These are phyloP conservation scores for Tiliacea aurago DNA, from an alignment of 2,888 invertebrate genomes.

Conservation along the genomic window DNA sequence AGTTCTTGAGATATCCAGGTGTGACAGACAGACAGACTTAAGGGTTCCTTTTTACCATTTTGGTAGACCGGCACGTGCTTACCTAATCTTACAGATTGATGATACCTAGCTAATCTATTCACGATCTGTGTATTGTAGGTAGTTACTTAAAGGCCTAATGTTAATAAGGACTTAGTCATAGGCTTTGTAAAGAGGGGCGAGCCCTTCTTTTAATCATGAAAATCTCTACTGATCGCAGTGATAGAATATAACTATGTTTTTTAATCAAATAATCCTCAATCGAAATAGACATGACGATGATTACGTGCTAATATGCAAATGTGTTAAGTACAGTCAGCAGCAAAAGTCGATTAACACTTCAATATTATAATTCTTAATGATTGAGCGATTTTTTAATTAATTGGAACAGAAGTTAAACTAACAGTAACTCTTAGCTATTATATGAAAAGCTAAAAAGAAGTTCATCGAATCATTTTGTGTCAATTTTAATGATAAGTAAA, in stretches of 20 bases:
- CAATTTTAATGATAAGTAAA: neutral
- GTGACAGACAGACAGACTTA: no score
- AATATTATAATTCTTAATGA: neutral
- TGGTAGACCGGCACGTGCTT: no score
- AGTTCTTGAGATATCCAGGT: no score
- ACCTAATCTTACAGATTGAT: conserved; percentile 8
- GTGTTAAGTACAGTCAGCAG: neutral
- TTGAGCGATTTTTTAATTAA: neutral
- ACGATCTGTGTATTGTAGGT: neutral
- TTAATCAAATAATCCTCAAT: conserved; percentile 17
- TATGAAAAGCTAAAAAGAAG: neutral
- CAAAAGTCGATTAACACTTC: neutral
- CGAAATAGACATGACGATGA: neutral
- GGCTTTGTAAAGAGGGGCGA: neutral
- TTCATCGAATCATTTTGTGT: neutral
- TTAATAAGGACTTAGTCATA: conserved; percentile 1
- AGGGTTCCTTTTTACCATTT: no score
- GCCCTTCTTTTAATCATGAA: neutral
- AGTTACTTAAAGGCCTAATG: neutral
- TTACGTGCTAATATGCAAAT: neutral
- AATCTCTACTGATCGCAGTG: conserved; percentile 1
- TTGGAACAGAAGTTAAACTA: neutral
- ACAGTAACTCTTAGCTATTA: neutral
- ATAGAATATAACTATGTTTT: conserved; percentile 7
- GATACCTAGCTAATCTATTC: conserved; percentile 1